Conservation (phyloP, 2,888 invertebrate genomes). For the Myopa tessellatipennis region DNA sequence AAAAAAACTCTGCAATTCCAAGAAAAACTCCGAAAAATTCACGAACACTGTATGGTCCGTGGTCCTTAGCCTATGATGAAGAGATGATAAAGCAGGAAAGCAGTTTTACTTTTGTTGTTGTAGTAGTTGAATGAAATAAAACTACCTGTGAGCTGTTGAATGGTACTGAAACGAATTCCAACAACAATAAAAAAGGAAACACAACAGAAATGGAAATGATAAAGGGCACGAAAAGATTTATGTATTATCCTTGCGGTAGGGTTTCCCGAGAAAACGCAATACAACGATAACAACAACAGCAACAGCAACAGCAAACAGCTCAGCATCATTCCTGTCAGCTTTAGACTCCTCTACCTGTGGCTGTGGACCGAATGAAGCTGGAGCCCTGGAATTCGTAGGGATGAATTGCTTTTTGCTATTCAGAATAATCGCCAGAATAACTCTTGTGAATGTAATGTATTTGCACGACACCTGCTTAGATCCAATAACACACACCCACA, state of each 20-base stretch:
- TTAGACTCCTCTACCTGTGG: slow-evolving; percentile 13
- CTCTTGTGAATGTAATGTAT: not conserved
- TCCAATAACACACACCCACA: slow-evolving; percentile 6
- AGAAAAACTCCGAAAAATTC: slow-evolving; percentile 46
- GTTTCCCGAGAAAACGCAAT: slow-evolving; percentile 44
- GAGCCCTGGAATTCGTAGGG: too few relatives aligned
- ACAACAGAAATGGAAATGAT: not conserved
- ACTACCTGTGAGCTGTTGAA: slow-evolving; percentile 40
- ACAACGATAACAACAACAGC: slow-evolving; percentile 5
- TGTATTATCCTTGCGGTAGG: slow-evolving; percentile 42
- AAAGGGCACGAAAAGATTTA: slow-evolving; percentile 42
- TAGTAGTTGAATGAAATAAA: slow-evolving; percentile 36
- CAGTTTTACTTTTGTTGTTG: slow-evolving; percentile 15
- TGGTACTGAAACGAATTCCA: slow-evolving; percentile 41
- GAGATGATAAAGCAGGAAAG: slow-evolving; percentile 37
- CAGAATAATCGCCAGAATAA: slow-evolving; percentile 49
- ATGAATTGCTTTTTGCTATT: slow-evolving; percentile 44
- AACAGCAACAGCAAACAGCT: slow-evolving; percentile 27
- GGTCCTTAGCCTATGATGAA: slow-evolving; percentile 31
- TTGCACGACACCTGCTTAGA: not conserved
- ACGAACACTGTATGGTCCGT: slow-evolving; percentile 32
- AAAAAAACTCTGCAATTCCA: slow-evolving; percentile 39
- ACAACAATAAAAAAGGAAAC: slow-evolving; percentile 2
- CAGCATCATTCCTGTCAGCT: slow-evolving; percentile 30
- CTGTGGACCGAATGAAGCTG: not conserved